Percentiles rank a stretch among this genome's conserved stretches.
Conservation (phyloP, 2,113 vertebrate genomes). For the Rousettus leschenaultii region DNA sequence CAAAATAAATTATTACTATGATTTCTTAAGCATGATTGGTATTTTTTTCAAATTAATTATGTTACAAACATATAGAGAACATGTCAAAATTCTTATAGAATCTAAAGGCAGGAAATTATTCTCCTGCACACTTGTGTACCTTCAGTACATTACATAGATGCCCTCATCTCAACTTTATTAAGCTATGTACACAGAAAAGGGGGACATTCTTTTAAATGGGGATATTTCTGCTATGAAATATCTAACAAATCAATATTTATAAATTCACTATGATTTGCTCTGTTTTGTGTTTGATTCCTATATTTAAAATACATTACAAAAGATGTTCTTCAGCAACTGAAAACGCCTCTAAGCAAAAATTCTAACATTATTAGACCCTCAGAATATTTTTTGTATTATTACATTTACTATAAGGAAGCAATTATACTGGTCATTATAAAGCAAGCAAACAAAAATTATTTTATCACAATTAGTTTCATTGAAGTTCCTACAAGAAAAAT, state of each 20-base stretch:
- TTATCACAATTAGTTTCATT: background rate
- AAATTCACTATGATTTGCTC: background rate
- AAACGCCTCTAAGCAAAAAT: slow-evolving; percentile 27
- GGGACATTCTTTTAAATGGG: background rate
- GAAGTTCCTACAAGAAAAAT: background rate
- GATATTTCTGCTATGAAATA: background rate
- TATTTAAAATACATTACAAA: background rate
- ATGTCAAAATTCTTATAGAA: background rate
- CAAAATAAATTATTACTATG: background rate
- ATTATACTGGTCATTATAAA: background rate
- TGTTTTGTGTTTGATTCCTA: background rate
- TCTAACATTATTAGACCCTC: background rate
- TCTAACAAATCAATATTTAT: background rate
- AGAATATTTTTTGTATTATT: background rate
- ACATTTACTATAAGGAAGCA: background rate
- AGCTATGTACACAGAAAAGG: background rate
- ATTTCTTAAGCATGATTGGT: background rate
- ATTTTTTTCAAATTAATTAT: background rate
- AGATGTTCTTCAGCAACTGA: background rate
- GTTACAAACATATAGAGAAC: background rate
- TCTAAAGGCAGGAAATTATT: background rate
- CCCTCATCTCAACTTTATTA: background rate
- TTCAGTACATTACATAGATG: background rate
- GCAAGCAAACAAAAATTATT: background rate
- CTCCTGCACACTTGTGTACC: background rate